Evolutionary conservation across 2,888 invertebrate genomes (phyloP), one percentile per base, ranked within the genome.

Genomic region (Ornithoptera alexandrae): DNA sequence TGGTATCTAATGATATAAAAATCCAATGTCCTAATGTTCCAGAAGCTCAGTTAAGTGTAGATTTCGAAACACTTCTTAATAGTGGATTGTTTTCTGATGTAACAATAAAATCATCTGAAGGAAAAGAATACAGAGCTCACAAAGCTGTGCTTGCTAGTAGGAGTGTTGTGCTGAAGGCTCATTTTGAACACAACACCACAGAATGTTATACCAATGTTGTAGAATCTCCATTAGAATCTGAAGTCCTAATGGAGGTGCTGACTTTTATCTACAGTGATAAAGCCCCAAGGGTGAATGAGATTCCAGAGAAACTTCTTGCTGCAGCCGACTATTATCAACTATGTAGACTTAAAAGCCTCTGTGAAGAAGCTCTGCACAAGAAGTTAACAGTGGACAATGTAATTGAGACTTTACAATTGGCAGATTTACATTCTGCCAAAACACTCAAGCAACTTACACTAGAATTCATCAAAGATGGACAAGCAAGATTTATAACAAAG

Each of bases 321-420:
- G 92, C 92, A 22, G 90, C 92, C 10, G 92, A 92, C 70, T 92
- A 83, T 74, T 92, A 92, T 72, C 90, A 92, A 74, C 81, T 92
- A 6, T 84, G 83, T 59, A 79, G 90, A 71, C 77, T 92, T 3
- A 92, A 92, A 71, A 86, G 84, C 68, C 78, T 92, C 0, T 91
- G 92, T 74, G 92, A 91, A 70, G 90, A 90, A 76, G 89, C 90
- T 10, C 76, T 92, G 60, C 88, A 91, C 59, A 89, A 90, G 72
- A 88, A 85, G 76, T 68, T 92, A 20, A 90, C 91, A 10, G 88
- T 92, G 20, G 90, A 91, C 58, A 92, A 90, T 87, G 90, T 88
- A 4, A 87, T 92, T 73, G 89, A 90, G 68, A 91, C 89, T 6
- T 74, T 92, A 17, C 87, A 90, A 72, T 74, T 92, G 65, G 92